Evolutionary conservation across 2,113 vertebrate species (phyloP), one percentile per base, ranked within the genome.

Genomic region (Spermophilus dauricus): DNA sequence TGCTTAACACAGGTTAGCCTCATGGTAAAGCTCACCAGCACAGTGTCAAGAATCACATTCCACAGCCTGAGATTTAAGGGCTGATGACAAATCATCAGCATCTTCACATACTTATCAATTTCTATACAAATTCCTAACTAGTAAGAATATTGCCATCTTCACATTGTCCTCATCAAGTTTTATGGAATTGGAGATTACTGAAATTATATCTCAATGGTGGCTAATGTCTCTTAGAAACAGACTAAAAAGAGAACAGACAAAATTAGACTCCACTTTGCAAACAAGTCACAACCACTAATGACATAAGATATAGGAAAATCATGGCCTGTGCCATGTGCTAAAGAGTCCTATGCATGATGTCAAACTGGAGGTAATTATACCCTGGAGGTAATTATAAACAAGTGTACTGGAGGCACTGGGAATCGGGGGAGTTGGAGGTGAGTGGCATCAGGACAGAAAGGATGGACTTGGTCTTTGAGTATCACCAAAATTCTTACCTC

Each of bases 221-320:
- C n/a, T 24, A 16, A n/a, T 42, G 37, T 63, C 83, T 88, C 78
- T 88, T 77, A 69, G 67, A 22, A 72, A 37, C 9, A 86, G 53
- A 75, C 22, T 56, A n/a, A 86, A 87, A 72, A 26, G 28, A 65
- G 0, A 86, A 86, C n/a, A 96, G 85, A 92, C 24, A 92, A 85
- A 93, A 70, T 61, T 58, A 86, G 39, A n/a, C 37, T 53, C 30
- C 5, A 26, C 24, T 70, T 63, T 86, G 70, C 30, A 82, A 86
- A 78, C 63, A 86, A 39, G 48, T 85, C 61, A 80, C 34, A 37
- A 82, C 18, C n/a, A 37, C 69, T 30, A 56, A 70, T 39, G 58
- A 51, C 73, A 77, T 4, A 28, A 83, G 85, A 87, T 42, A 2
- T 16, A n/a, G 42, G 67, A 14, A 96, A 86, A 93, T 34, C 17